These are phyloP conservation scores for Eulimnadia texana DNA, from an alignment of 1,140 invertebrate species.

Conservation along the genomic window DNA sequence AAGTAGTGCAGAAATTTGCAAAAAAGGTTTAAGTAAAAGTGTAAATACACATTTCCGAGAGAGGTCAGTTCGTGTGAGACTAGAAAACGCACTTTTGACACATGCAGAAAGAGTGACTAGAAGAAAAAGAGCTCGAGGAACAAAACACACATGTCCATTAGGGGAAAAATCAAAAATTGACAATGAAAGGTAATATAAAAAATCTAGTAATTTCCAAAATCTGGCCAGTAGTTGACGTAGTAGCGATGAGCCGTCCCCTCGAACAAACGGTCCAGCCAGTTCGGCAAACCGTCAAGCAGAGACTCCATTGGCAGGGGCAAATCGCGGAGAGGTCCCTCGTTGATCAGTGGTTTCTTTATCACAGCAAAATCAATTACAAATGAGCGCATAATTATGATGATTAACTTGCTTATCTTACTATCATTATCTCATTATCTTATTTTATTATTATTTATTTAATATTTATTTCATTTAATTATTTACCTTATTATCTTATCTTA, in stretches of 20 bases:
- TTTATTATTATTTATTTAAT: too few species aligned
- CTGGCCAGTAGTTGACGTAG: slow-evolving; percentile 94
- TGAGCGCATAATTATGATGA: too few species aligned
- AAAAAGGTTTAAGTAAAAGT: background rate
- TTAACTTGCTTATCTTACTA: too few species aligned
- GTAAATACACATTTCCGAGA: background rate
- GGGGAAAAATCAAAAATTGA: background rate
- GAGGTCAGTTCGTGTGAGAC: background rate
- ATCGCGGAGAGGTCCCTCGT: background rate
- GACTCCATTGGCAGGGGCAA: slow-evolving; percentile 41
- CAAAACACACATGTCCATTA: background rate
- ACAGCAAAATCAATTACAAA: background rate
- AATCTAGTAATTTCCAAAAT: slow-evolving; percentile 37
- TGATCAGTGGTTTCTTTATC: slow-evolving; percentile 16
- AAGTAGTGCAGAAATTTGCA: background rate
- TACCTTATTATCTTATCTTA: too few species aligned
- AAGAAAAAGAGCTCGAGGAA: background rate
- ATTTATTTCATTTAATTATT: too few species aligned
- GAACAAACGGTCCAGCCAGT: slow-evolving; percentile 91
- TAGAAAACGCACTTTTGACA: background rate
- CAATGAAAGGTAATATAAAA: background rate
- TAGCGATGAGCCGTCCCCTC: slow-evolving; percentile 89
- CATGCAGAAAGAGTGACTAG: background rate
- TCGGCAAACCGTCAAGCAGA: slow-evolving; percentile 77
- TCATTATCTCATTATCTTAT: too few species aligned